Conservation (phyloP, 1,140 invertebrate species). For the Dendrolimus kikuchii region DNA sequence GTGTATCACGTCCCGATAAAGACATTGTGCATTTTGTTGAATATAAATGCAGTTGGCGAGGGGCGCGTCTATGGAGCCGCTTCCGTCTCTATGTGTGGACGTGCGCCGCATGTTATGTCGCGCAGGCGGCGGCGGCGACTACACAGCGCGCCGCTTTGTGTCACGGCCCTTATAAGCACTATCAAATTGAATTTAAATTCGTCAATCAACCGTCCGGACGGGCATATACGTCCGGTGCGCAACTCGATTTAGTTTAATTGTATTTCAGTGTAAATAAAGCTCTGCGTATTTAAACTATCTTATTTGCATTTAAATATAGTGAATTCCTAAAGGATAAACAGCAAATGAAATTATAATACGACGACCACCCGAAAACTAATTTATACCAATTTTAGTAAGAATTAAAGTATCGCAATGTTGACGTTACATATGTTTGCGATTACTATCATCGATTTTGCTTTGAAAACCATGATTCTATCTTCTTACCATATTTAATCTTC, state of each 20-base stretch:
- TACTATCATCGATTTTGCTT: no score
- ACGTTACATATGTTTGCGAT: no score
- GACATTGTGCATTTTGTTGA: conserved; percentile 42
- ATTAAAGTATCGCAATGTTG: no score
- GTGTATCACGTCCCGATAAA: conserved; percentile 41
- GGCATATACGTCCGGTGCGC: conserved; percentile 45
- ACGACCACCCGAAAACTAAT: no score
- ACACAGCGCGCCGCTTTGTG: conserved; percentile 45
- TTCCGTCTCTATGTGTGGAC: conserved; percentile 42
- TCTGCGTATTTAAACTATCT: conserved; percentile 9
- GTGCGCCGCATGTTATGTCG: conserved; percentile 36
- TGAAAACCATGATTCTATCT: no score
- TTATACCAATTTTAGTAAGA: no score
- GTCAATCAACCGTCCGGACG: conserved; percentile 38
- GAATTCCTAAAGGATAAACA: conserved; percentile 1
- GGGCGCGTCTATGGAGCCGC: conserved; percentile 36
- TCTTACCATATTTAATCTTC: no score
- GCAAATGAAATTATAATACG: no score
- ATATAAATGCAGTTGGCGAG: conserved; percentile 45
- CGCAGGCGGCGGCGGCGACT: conserved; percentile 13
- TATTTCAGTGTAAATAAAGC: conserved; percentile 34
- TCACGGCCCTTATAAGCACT: conserved; percentile 35
- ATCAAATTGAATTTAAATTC: conserved; percentile 60
- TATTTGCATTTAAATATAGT: conserved; percentile 11
- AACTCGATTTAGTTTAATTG: conserved; percentile 37